A percentile compares a stretch with the other conserved stretches of the same genome.
phyloP scores from a whole-genome alignment of 2,113 vertebrate species.

The Macroglossus sobrinus region DNA sequence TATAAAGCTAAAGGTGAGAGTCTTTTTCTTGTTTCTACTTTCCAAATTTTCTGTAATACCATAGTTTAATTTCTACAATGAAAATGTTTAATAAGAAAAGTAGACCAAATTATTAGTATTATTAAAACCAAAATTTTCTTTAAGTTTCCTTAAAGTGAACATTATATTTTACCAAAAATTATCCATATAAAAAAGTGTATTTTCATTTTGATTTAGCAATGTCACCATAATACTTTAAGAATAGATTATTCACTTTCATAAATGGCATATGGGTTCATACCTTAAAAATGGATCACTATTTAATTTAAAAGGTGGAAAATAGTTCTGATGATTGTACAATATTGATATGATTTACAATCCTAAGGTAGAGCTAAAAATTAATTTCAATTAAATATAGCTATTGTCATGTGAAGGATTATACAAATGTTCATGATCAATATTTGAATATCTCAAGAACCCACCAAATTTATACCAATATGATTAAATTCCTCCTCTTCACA shows the following conservation, averaged over 20 bases:
- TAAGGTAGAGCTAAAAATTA: background rate
- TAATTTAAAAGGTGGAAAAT: background rate
- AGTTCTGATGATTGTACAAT: background rate
- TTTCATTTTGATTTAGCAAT: conserved; percentile 3
- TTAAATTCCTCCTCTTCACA: background rate
- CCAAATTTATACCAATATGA: background rate
- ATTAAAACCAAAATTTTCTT: background rate
- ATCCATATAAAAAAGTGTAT: background rate
- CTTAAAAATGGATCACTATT: background rate
- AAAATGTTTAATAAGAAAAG: conserved; percentile 6
- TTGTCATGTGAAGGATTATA: background rate
- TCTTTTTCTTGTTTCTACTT: background rate
- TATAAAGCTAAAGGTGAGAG: background rate
- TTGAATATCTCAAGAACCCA: background rate
- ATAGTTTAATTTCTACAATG: background rate
- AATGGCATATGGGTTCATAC: background rate
- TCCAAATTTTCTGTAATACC: background rate
- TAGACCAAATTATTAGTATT: background rate
- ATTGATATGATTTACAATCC: background rate
- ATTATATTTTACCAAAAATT: background rate
- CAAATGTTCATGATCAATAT: background rate
- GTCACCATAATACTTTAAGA: background rate
- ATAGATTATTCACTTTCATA: background rate
- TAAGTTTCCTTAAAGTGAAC: background rate
- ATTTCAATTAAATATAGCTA: background rate